Conservation (phyloP, 2,888 invertebrate species). For the Rotaria magnacalcarata region DNA sequence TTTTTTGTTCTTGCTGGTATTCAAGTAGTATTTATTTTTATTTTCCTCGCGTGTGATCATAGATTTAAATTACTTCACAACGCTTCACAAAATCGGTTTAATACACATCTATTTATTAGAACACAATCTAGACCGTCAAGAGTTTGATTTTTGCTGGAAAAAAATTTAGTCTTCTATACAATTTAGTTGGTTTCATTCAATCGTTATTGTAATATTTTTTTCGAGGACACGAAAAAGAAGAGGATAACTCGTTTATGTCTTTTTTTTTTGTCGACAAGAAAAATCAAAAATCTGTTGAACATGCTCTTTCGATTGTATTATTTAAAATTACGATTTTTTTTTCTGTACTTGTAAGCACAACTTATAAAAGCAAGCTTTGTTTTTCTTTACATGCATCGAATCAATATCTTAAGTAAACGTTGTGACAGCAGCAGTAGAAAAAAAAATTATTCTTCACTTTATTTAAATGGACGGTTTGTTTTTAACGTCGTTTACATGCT, state of each 20-base stretch:
- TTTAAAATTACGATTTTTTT: no score
- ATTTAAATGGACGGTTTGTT: no score
- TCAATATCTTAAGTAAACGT: neutral
- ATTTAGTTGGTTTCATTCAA: neutral
- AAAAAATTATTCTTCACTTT: no score
- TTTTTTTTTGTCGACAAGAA: no score
- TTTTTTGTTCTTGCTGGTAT: conserved; percentile 23
- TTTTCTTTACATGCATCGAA: neutral
- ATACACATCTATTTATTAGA: neutral
- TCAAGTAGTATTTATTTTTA: neutral
- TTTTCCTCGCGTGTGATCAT: neutral
- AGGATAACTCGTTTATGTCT: no score
- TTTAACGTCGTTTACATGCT: no score
- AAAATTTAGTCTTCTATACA: neutral
- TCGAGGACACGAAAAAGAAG: no score
- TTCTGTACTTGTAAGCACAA: no score
- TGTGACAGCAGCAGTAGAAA: neutral
- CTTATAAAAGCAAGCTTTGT: no score
- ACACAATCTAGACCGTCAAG: neutral
- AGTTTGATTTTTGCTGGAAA: neutral
- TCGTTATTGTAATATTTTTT: no score
- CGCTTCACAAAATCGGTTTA: neutral
- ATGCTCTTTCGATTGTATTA: no score
- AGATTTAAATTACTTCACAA: neutral
- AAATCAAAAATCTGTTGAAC: no score